phyloP scores from a whole-genome alignment of 1,140 invertebrate species.

The Ips nitidus region DNA sequence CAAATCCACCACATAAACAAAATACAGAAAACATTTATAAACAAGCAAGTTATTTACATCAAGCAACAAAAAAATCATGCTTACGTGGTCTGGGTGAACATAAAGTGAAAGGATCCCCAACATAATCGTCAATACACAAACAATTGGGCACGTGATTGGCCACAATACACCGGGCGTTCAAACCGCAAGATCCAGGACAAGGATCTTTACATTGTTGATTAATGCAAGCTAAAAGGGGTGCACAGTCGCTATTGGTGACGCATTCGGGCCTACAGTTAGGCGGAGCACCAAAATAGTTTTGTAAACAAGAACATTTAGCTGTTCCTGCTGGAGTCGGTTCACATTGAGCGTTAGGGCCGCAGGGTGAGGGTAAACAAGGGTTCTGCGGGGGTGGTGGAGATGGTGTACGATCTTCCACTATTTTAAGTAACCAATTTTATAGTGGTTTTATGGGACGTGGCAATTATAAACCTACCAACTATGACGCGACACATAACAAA shows the following conservation, averaged over 20 bases:
- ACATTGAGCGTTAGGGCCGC: constrained; percentile 75
- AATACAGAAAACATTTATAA: background rate
- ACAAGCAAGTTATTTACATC: background rate
- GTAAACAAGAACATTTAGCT: constrained; percentile 63
- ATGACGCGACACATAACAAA: constrained; percentile 59
- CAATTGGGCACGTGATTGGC: constrained; percentile 75
- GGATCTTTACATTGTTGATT: constrained; percentile 69
- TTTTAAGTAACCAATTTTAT: background rate
- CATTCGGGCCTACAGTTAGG: constrained; percentile 71
- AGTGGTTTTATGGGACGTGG: background rate
- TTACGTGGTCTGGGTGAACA: constrained; percentile 58
- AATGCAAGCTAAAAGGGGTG: constrained; percentile 61
- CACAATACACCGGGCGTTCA: constrained; percentile 70
- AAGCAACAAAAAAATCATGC: constrained; percentile 36
- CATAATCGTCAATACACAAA: constrained; percentile 65
- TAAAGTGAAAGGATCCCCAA: constrained; percentile 69
- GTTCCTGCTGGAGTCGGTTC: constrained; percentile 57
- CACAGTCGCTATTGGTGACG: constrained; percentile 65
- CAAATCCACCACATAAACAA: no score
- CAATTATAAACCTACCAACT: constrained; percentile 39
- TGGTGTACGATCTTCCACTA: constrained; percentile 42
- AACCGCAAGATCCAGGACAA: constrained; percentile 74
- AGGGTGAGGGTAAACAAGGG: constrained; percentile 74
- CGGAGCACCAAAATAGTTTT: constrained; percentile 64
- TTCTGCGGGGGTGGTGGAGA: constrained; percentile 50